Evolutionary conservation across 2,113 vertebrate species (phyloP), one percentile per base, ranked within the genome.

Genomic region (Paedocypris sp.): DNA sequence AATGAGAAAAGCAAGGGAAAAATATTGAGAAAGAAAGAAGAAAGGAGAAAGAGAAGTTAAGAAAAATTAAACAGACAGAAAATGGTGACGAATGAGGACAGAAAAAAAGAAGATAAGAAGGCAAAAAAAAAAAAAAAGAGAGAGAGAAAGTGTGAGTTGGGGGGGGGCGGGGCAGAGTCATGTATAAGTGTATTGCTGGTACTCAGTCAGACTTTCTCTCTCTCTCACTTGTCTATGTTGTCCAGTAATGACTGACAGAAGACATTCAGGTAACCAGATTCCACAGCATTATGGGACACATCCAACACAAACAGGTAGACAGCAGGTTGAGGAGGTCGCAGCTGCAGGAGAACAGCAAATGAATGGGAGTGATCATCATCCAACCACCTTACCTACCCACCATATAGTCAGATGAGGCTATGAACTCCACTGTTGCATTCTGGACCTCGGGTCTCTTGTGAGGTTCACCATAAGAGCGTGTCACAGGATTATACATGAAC

Each of bases 381-480:
- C 5, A 11, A 12, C 11, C 0, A 6, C 28, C 33, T 49, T 9
- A 8, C 33, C 20, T 16, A 5, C 63, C 85, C 79, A 97, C 95
- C 95, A 98, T 99, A 63, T 99, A 98, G 73, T 99, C 95, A 1
- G 95, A 99, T 53, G 95, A 97, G 64, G 94, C 95, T 36, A 98
- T 95, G 77, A 98, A 99, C 75, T 99, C 95, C 69, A 99, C 91
- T 0, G 94, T 98, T 71, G 94, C 83, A 81, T 96, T 98, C 62
- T 93, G 93, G 61, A 99, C 93, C 72, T 99, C 95, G 1, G 95
- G 93, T 29, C 94, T 84, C 74, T 94, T 99, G 71, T 99, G 93
- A 18, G 95, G 94, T 26, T 99, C 95, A 6, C 94, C 95, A 0
- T 98, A 98, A 4, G 91, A 97, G 18, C 92, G 85, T 0, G 91